Conservation (phyloP, 2,113 vertebrate genomes). For the Copsychus sechellarum region DNA sequence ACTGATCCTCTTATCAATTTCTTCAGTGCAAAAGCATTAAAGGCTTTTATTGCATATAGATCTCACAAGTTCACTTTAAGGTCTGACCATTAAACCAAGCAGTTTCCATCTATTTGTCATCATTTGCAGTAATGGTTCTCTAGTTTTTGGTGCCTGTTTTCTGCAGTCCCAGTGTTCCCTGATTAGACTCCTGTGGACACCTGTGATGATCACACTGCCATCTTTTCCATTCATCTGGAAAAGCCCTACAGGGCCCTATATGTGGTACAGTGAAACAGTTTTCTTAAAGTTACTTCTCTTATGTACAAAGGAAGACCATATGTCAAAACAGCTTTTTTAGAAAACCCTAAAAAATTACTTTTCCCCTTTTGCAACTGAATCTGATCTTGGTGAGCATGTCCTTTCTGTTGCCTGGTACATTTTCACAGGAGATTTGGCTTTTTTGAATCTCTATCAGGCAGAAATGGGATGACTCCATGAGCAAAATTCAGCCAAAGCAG, state of each 20-base stretch:
- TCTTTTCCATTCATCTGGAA: conserved; percentile 31
- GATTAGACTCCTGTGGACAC: conserved; percentile 29
- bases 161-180: not conserved
- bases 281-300: conserved; percentile 20
- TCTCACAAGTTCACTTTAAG: conserved; percentile 41
- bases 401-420: not conserved
- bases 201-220: not conserved
- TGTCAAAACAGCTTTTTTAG: not conserved
- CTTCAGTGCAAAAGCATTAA: conserved; percentile 2
- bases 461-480: not conserved
- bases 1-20: conserved; percentile 19
- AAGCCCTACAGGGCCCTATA: conserved; percentile 30
- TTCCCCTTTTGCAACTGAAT: not conserved
- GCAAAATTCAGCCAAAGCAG: not conserved
- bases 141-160: not conserved
- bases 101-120: conserved; percentile 54
- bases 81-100: conserved; percentile 40
- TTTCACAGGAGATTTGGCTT: not conserved
- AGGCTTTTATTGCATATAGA: conserved; percentile 54
- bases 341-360: not conserved
- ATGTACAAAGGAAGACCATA: not conserved
- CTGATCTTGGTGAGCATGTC: not conserved
- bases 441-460: not conserved
- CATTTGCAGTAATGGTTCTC: conserved; percentile 37
- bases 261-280: conserved; percentile 6